Evolutionary conservation across 2,888 invertebrate genomes (phyloP).

Genomic region (Crocallis elinguaria): DNA sequence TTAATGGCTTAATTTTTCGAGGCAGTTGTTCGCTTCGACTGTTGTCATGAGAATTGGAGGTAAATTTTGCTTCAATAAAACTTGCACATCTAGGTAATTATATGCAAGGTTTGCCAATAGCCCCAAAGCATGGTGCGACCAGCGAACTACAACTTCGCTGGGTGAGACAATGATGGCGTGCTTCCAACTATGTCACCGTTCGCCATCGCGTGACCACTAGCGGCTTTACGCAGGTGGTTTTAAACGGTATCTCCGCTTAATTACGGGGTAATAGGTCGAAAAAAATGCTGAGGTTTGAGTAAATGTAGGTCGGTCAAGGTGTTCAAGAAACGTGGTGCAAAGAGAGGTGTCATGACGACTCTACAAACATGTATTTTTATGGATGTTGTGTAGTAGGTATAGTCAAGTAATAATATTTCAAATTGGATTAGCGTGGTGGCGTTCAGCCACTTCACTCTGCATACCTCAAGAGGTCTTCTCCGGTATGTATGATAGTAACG

Average conservation of each 20-base stretch:
- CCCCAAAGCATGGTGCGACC: background rate
- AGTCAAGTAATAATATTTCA: too few relatives aligned
- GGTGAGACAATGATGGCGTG: constrained; percentile 18
- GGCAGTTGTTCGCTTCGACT: too few relatives aligned
- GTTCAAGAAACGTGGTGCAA: constrained; percentile 1
- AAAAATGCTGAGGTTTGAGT: constrained; percentile 14
- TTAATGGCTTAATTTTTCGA: too few relatives aligned
- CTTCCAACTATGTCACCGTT: constrained; percentile 18
- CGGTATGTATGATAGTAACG: too few relatives aligned
- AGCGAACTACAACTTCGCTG: background rate
- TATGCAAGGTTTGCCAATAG: too few relatives aligned
- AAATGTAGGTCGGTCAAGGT: constrained; percentile 5
- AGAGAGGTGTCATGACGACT: constrained; percentile 12
- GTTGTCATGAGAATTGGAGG: too few relatives aligned
- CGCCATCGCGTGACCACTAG: constrained; percentile 11
- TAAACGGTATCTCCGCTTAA: constrained; percentile 9
- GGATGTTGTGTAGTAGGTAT: too few relatives aligned
- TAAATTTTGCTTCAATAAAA: too few relatives aligned
- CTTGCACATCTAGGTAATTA: too few relatives aligned
- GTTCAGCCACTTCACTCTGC: too few relatives aligned
- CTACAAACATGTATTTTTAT: background rate
- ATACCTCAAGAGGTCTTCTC: too few relatives aligned
- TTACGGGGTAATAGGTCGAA: constrained; percentile 10
- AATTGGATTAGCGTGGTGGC: too few relatives aligned
- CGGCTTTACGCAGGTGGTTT: constrained; percentile 16